phyloP scores from a whole-genome alignment of 2,888 invertebrate genomes.

The Leucoma salicis region DNA sequence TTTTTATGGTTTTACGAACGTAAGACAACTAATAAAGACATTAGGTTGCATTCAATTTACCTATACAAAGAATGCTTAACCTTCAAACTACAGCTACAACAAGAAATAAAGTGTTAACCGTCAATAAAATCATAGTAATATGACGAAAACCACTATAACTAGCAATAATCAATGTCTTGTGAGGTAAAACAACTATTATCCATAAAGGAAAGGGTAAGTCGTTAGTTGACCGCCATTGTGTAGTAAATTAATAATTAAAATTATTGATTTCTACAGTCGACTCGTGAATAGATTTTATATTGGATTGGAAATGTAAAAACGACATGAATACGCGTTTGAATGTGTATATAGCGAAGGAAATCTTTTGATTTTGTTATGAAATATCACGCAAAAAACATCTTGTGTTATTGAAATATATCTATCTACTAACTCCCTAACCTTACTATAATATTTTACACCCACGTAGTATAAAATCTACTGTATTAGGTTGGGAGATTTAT shows the following conservation, averaged over 20 bases:
- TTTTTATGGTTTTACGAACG: too few relatives aligned
- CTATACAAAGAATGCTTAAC: not conserved
- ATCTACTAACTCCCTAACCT: too few relatives aligned
- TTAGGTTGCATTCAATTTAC: too few relatives aligned
- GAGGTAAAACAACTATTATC: conserved; percentile 31
- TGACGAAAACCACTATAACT: conserved; percentile 4
- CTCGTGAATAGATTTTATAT: not conserved
- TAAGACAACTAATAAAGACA: too few relatives aligned
- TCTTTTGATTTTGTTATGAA: too few relatives aligned
- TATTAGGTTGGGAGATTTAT: too few relatives aligned
- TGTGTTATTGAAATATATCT: too few relatives aligned
- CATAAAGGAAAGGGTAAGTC: conserved; percentile 14
- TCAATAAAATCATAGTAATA: not conserved
- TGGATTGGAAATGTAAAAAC: not conserved
- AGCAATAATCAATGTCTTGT: conserved; percentile 19
- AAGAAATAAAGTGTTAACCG: not conserved
- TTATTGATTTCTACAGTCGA: conserved; percentile 1
- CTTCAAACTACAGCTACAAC: not conserved
- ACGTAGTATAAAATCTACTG: too few relatives aligned
- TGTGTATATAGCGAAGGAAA: too few relatives aligned
- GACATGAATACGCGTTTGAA: not conserved
- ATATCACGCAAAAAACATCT: too few relatives aligned
- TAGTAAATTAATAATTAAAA: conserved; percentile 9
- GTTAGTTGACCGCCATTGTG: conserved; percentile 4
- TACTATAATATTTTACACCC: too few relatives aligned